Conservation (phyloP, 2,113 vertebrate genomes). For the Actenoides lindsayi region DNA sequence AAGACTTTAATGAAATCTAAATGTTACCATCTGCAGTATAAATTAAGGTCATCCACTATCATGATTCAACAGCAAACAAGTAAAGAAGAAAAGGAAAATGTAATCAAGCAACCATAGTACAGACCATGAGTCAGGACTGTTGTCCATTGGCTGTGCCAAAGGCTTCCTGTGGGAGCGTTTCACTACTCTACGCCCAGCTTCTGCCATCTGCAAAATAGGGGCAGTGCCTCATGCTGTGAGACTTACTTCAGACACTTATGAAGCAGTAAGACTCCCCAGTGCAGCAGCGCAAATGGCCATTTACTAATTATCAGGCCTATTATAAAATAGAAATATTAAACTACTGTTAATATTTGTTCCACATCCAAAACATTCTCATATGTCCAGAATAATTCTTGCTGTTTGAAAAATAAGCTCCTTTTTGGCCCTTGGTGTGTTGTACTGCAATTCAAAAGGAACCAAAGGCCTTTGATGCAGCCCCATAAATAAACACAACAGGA, state of each 20-base stretch:
- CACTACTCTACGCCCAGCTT: neutral
- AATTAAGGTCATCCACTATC: constrained; percentile 3
- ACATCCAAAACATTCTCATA: neutral
- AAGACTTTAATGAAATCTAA: constrained; percentile 20
- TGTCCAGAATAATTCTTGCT: neutral
- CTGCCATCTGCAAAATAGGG: neutral
- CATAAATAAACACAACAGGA: neutral
- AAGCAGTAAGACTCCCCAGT: neutral
- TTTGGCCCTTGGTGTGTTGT: neutral
- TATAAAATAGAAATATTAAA: neutral
- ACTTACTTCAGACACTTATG: neutral
- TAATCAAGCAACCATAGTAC: constrained; percentile 18
- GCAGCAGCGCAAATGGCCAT: neutral
- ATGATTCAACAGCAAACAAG: constrained; percentile 31
- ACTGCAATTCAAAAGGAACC: neutral
- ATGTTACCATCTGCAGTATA: constrained; percentile 33
- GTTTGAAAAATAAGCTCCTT: neutral
- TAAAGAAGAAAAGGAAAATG: constrained; percentile 17
- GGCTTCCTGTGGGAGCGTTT: constrained; percentile 10
- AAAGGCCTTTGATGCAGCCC: neutral
- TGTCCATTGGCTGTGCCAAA: constrained; percentile 6
- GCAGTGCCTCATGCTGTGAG: neutral
- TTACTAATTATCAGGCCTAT: neutral
- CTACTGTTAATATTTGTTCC: neutral
- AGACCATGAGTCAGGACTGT: constrained; percentile 28